Percentiles rank a stretch among this genome's conserved stretches.
phyloP scores from a whole-genome alignment of 2,113 vertebrate genomes.

The Crotalus horridus region DNA sequence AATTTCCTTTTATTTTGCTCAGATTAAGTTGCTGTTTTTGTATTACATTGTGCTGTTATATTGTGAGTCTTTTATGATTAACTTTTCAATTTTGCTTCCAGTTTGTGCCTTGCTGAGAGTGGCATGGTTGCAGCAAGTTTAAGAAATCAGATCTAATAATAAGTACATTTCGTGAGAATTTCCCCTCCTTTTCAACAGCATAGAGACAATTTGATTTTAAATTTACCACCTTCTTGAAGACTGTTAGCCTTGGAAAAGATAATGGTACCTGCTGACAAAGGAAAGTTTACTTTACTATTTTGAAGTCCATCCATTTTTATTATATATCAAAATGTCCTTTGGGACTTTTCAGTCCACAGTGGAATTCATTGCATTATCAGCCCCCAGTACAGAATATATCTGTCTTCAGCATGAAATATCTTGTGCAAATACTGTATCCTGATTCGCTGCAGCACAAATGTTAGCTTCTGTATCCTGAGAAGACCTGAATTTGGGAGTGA shows the following conservation, averaged over 20 bases:
- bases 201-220: background rate
- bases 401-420: slow-evolving; percentile 74
- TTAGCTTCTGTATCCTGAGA: slow-evolving; percentile 59
- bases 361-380: slow-evolving; percentile 67
- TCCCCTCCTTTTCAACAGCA: background rate
- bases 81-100: background rate
- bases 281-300: slow-evolving; percentile 44
- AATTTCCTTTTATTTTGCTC: background rate
- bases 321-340: slow-evolving; percentile 53
- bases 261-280: slow-evolving; percentile 6
- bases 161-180: background rate
- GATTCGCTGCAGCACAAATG: slow-evolving; percentile 69
- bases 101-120: background rate
- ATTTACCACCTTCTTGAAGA: slow-evolving; percentile 7
- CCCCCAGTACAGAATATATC: slow-evolving; percentile 63
- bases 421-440: slow-evolving; percentile 72
- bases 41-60: background rate
- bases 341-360: slow-evolving; percentile 60
- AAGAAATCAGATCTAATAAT: background rate
- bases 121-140: background rate
- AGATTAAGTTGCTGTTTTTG: background rate
- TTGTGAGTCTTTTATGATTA: background rate
- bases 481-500: slow-evolving; percentile 66
- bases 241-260: slow-evolving; percentile 17
- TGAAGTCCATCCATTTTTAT: slow-evolving; percentile 35